Conservation (phyloP, 2,888 invertebrate species). For the Eretmocerus hayati region DNA sequence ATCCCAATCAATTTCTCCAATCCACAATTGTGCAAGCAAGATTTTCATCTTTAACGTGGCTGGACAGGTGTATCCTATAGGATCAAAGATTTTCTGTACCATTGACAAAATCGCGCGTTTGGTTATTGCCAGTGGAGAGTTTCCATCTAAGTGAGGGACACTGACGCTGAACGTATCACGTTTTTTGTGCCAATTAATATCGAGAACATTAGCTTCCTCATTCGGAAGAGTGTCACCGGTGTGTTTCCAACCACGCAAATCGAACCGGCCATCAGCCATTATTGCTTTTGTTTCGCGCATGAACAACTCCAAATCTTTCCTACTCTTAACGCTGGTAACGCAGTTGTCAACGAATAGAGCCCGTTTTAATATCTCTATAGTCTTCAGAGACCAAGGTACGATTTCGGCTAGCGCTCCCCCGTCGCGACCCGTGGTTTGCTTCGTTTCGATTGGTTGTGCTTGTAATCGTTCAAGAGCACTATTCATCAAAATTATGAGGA, state of each 20-base stretch:
- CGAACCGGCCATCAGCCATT: not conserved
- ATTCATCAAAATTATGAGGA: not conserved
- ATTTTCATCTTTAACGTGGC: slow-evolving; percentile 2
- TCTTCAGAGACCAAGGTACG: slow-evolving; percentile 18
- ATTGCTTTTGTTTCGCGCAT: not conserved
- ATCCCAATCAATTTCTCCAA: slow-evolving; percentile 9
- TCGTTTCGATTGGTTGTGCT: too few species aligned
- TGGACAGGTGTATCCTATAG: slow-evolving; percentile 5
- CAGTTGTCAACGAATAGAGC: slow-evolving; percentile 1
- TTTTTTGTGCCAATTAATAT: not conserved
- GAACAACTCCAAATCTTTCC: not conserved
- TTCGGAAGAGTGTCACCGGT: not conserved
- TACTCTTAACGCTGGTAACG: not conserved
- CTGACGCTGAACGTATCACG: not conserved
- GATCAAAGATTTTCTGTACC: not conserved
- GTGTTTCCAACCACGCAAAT: not conserved
- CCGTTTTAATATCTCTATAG: not conserved
- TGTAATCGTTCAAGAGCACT: slow-evolving; percentile 5
- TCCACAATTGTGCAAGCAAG: slow-evolving; percentile 1
- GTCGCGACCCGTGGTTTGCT: too few species aligned
- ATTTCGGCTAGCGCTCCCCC: slow-evolving; percentile 13
- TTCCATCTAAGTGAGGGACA: not conserved
- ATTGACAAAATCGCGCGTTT: not conserved
- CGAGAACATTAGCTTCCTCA: not conserved
- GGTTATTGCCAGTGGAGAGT: not conserved